Evolutionary conservation across 2,113 vertebrate species (phyloP), one percentile per base, ranked within the genome.

Genomic region (Cisticola juncidis): DNA sequence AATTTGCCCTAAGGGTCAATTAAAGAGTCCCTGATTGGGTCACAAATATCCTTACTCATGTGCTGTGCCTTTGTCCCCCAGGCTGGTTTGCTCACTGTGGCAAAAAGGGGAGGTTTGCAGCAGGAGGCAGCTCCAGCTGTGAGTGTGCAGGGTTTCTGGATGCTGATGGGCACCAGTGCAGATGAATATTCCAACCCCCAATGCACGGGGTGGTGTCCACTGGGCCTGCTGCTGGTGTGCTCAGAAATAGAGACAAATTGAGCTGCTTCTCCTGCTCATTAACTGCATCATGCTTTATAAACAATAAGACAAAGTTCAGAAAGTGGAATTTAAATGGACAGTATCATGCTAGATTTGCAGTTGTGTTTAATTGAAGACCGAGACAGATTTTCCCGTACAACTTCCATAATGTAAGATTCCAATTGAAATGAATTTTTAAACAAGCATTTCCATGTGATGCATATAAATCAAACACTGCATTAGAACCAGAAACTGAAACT

Each of bases 211-310:
- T 76, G 60, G 79, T 88, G 71, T 87, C 91, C 81, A 44, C 13
- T 71, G 88, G 69, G 80, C 90, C 31, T 28, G 9, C 50, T 91
- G 71, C 23, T 95, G 91, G 96, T 92, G 83, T 70, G 65, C 68
- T 86, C 64, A 40, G 53, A 93, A 96, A 96, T 83, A 92, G 96
- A 95, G 94, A 96, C 57, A 95, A 97, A 97, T 91, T 92, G 81
- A 92, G 81, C 71, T 66, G 60, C 31, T 91, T 93, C 45, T 95
- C 91, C 56, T 86, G 40, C 79, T 96, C 57, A 44, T 94, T 87
- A 89, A 35, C 78, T 94, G 36, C 31, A 60, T 86, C 82, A 77
- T 93, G 57, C 61, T 91, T 91, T 92, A 50, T 92, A 89, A 96
- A 92, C 73, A 89, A 53, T 72, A 69, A 91, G 77, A 54, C 25